Evolutionary conservation across 2,888 invertebrate species (phyloP).

Genomic region (Quadriops clusia): DNA sequence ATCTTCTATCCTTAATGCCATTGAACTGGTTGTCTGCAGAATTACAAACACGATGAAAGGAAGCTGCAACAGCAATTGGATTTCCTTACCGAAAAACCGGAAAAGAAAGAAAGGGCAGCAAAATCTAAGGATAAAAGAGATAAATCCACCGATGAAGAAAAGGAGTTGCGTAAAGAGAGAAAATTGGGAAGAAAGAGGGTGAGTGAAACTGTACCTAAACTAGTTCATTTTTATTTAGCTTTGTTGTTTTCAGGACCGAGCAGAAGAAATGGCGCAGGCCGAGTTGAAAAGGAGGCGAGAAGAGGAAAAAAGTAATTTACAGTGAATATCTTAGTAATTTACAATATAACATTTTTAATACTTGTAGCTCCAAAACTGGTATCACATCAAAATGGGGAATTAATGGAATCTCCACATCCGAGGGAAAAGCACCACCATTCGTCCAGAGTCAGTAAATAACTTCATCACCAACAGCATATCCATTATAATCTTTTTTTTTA

Average conservation of each 20-base stretch:
- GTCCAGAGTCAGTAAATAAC: conserved; percentile 61
- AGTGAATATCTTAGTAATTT: conserved; percentile 13
- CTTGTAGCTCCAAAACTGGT: conserved; percentile 47
- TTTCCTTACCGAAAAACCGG: conserved; percentile 32
- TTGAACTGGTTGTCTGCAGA: conserved; percentile 35
- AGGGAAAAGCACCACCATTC: conserved; percentile 65
- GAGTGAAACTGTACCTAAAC: too few relatives aligned
- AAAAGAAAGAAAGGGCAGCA: conserved; percentile 41
- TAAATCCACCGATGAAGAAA: conserved; percentile 64
- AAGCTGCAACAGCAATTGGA: conserved; percentile 28
- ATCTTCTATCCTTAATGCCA: conserved; percentile 25
- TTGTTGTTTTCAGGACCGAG: conserved; percentile 46
- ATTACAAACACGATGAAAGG: conserved; percentile 38
- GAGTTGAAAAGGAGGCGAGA: conserved; percentile 73
- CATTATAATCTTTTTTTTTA: conserved; percentile 34
- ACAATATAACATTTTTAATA: too few relatives aligned
- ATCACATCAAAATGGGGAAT: conserved; percentile 66
- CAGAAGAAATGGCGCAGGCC: conserved; percentile 51
- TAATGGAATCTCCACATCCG: conserved; percentile 46
- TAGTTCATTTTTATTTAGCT: conserved; percentile 8
- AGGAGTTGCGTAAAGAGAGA: conserved; percentile 68
- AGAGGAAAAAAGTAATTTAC: conserved; percentile 56
- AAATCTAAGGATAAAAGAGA: conserved; percentile 46
- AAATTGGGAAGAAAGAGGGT: conserved; percentile 72
- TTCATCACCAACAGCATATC: conserved; percentile 1